Conservation (phyloP, 2,888 invertebrate species). For the Megastigmus dorsalis region DNA sequence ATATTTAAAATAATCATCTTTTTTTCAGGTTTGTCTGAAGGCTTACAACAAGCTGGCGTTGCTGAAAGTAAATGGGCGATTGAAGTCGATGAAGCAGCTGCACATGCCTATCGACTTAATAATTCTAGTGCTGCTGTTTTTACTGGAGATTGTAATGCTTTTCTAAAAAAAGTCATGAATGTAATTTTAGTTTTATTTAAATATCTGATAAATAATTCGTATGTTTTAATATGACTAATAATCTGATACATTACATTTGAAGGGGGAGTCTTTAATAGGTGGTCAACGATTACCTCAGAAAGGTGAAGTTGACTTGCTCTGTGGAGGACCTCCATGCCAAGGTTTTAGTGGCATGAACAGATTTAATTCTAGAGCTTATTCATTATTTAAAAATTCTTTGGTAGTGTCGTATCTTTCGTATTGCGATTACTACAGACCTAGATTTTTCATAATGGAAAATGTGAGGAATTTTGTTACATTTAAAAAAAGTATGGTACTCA, state of each 20-base stretch:
- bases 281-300: slow-evolving; percentile 81
- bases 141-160: slow-evolving; percentile 86
- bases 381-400: slow-evolving; percentile 89
- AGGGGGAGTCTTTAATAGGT: slow-evolving; percentile 76
- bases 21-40: slow-evolving; percentile 81
- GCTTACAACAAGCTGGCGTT: slow-evolving; percentile 82
- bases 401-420: slow-evolving; percentile 88
- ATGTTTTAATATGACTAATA: background rate
- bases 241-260: slow-evolving; percentile 30
- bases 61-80: slow-evolving; percentile 87
- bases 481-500: slow-evolving; percentile 87
- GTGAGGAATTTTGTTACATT: slow-evolving; percentile 91
- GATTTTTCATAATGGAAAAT: slow-evolving; percentile 89
- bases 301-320: slow-evolving; percentile 88
- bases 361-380: slow-evolving; percentile 89
- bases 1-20: slow-evolving; percentile 1
- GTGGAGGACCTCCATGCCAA: slow-evolving; percentile 93
- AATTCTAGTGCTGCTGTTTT: slow-evolving; percentile 85
- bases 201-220: slow-evolving; percentile 3
- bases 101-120: slow-evolving; percentile 86
- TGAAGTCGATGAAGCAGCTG: slow-evolving; percentile 85
- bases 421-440: slow-evolving; percentile 90
- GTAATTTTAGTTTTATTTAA: slow-evolving; percentile 70
- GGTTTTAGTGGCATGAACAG: slow-evolving; percentile 94
- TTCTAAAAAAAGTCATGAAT: slow-evolving; percentile 82